These are phyloP conservation scores for Mus musculus DNA, from an alignment of 2,113 vertebrate species.

Conservation along the genomic window DNA sequence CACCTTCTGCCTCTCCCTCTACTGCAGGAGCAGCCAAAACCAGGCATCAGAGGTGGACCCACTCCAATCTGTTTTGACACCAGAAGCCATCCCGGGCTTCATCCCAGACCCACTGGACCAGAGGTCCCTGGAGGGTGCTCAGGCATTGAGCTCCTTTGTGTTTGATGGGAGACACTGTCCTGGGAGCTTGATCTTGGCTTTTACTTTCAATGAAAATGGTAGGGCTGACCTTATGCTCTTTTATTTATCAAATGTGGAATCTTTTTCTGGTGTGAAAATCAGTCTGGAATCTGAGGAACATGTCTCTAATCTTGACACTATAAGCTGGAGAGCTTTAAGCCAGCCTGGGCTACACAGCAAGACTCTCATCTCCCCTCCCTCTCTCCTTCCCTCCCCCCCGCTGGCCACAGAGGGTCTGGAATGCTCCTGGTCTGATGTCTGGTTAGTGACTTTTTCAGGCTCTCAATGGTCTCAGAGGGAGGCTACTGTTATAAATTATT, in stretches of 20 bases:
- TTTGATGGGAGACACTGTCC: too few relatives aligned
- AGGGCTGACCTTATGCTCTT: background rate
- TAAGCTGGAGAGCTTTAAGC: too few relatives aligned
- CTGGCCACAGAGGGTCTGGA: background rate
- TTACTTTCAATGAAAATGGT: accelerated
- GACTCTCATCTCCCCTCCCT: accelerated
- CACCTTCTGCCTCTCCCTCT: accelerated
- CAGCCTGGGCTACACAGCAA: background rate
- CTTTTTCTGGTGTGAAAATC: background rate
- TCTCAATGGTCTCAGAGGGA: background rate
- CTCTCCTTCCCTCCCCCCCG: too few relatives aligned
- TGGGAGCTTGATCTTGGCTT: background rate
- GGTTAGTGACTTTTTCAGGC: background rate
- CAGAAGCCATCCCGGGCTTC: background rate
- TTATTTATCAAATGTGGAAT: background rate
- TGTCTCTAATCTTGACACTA: background rate
- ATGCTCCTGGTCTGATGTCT: background rate
- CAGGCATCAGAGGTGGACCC: background rate
- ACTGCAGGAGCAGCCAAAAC: background rate
- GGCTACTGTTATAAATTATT: too few relatives aligned
- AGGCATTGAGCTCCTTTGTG: background rate
- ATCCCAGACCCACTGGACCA: background rate
- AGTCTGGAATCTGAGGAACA: background rate
- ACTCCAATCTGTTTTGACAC: background rate
- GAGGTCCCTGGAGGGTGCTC: background rate